These are phyloP conservation scores for Procavia capensis DNA, from an alignment of 2,113 vertebrate genomes.

Conservation along the genomic window DNA sequence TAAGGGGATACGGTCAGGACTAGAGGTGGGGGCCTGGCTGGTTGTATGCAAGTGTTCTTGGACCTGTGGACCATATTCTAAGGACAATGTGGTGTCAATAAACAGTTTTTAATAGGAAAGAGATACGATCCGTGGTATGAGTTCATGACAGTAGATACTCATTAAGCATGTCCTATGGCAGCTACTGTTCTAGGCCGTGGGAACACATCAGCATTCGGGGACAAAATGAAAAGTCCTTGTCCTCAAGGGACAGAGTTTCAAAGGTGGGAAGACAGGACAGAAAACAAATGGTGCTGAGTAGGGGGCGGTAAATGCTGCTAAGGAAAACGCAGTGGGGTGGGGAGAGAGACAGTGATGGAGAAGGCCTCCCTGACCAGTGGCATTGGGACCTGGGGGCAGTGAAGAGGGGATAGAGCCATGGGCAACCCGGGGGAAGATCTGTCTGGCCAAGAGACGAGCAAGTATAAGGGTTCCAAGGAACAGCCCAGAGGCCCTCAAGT, in stretches of 20 bases:
- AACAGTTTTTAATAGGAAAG: not conserved
- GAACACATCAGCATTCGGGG: not conserved
- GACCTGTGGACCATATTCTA: too few species aligned
- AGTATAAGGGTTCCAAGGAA: not conserved
- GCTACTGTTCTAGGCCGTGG: not conserved
- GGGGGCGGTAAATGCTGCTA: not conserved
- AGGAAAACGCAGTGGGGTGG: not conserved
- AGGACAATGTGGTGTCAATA: not conserved
- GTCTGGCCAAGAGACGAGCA: not conserved
- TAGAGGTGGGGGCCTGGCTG: not conserved
- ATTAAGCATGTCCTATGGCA: not conserved
- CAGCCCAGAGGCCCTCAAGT: not conserved
- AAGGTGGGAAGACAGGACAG: not conserved
- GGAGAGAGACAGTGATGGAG: rapidly evolving
- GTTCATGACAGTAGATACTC: not conserved
- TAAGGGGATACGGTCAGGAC: not conserved
- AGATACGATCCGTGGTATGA: rapidly evolving
- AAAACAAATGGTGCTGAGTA: not conserved
- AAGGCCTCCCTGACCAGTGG: not conserved
- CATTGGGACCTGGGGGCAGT: rapidly evolving
- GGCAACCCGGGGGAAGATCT: not conserved
- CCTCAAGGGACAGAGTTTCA: not conserved
- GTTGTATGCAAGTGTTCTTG: too few species aligned
- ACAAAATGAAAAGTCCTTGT: not conserved
- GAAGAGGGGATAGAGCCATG: not conserved